Base-by-base conservation (phyloP, 2,888 invertebrate species). In the Chaitophorus viminalis region DNA sequence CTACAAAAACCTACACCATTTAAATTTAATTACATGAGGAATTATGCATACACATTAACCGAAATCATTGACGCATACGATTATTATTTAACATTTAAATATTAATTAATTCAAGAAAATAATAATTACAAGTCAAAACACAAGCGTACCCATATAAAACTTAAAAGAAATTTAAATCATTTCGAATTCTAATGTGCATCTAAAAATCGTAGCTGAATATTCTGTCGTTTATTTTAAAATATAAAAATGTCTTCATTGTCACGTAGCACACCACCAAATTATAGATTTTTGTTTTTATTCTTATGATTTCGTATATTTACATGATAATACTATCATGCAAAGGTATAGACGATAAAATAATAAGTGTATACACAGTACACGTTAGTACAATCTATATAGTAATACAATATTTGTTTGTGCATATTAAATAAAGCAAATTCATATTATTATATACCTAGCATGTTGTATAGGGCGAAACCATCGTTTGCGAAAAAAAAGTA, bases 11-110 rank as follows among this genome's bases (percentile, higher is more conserved):
- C 31, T 46, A 82, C 70, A 46, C 46, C 46, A 46, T 46, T 46
- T 46, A 46, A 14, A 14, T 82, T 72, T 82, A 72, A 82, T 82
- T 72, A 82, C 70, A n/a, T 82, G 33, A 52, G 33, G 33, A 82
- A 33, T 82, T 82, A 82, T 82, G 82, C 82, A 33, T 9, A 52
- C 33, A 17, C 82, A 72, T 82, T 82, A 82, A 82, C 82, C 46
- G 70, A 82, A 82, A 46, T 82, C 70, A 70, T 46, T n/a, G 46
- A 46, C 31, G 33, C 68, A 29, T 72, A 82, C 52, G 31, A 82
- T 70, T 72, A 72, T 82, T 82, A 72, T 82, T 82, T 72, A 17
- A 72, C 72, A 72, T 82, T 82, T 72, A 72, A 82, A 82, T 72
- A 82, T 72, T 72, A 82, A 82, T 82, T 82, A 70, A 46, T 82